Percentiles rank a stretch among this genome's conserved stretches.
Evolutionary conservation across 2,888 invertebrate species (phyloP).

Genomic region (Ophraella communa): DNA sequence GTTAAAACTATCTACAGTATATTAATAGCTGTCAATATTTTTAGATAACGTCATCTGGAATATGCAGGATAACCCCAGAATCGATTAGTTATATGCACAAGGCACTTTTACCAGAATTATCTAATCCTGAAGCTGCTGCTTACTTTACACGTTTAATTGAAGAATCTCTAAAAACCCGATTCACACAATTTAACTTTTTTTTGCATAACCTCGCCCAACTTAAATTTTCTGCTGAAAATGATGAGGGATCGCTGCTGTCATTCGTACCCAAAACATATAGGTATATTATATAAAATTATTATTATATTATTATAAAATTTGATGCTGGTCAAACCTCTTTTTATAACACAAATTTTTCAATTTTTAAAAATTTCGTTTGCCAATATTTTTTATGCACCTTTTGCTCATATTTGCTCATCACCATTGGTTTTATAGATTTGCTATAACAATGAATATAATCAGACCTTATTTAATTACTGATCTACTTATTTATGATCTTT

Average conservation of each 20-base stretch:
- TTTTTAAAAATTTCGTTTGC: too few species aligned
- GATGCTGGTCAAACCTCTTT: too few species aligned
- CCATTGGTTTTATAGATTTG: too few species aligned
- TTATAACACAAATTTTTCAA: too few species aligned
- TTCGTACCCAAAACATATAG: conserved; percentile 94
- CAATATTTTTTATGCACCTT: too few species aligned
- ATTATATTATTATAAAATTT: conserved; percentile 20
- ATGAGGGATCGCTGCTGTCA: conserved; percentile 80
- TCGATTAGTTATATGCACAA: conserved; percentile 92
- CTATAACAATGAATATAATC: too few species aligned
- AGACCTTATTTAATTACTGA: too few species aligned
- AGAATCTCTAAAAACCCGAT: conserved; percentile 89
- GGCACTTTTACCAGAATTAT: conserved; percentile 85
- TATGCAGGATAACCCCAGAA: conserved; percentile 88
- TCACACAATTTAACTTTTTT: conserved; percentile 98
- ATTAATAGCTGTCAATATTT: too few species aligned
- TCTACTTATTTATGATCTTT: background rate
- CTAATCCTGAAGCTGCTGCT: conserved; percentile 96
- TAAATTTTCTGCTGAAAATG: conserved; percentile 87
- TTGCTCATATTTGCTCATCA: too few species aligned
- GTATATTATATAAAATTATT: conserved; percentile 65
- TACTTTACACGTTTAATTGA: conserved; percentile 95
- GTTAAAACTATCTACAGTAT: too few species aligned
- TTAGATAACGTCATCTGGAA: conserved; percentile 90
- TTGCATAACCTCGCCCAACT: conserved; percentile 78